Conservation (phyloP, 2,113 vertebrate genomes). For the Raja brachyura region DNA sequence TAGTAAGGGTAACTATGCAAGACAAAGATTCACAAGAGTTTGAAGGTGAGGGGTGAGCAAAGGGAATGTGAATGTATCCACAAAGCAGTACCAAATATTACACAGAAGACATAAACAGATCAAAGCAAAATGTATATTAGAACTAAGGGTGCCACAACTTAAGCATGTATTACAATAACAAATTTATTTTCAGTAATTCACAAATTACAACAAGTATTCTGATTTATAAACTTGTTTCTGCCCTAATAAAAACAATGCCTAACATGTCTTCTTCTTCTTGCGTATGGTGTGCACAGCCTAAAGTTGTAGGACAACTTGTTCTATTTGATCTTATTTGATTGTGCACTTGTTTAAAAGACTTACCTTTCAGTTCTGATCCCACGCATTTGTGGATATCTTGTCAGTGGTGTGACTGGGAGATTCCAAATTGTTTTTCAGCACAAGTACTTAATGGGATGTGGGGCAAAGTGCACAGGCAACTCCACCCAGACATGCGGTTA, state of each 20-base stretch:
- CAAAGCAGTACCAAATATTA: constrained; percentile 37
- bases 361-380: neutral
- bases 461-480: neutral
- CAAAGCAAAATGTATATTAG: neutral
- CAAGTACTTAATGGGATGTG: neutral
- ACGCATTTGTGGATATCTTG: neutral
- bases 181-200: neutral
- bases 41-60: constrained; percentile 46
- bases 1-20: constrained; percentile 34
- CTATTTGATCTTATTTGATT: too few relatives aligned
- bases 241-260: neutral
- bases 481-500: neutral
- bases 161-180: neutral
- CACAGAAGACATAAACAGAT: constrained; percentile 10
- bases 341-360: neutral
- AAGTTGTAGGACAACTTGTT: too few relatives aligned
- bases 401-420: neutral
- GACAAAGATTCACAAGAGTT: constrained; percentile 47
- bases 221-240: neutral
- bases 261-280: neutral
- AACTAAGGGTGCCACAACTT: constrained; percentile 20
- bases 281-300: too few relatives aligned
- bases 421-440: neutral
- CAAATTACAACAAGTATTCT: neutral
- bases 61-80: constrained; percentile 52